Percentiles rank a stretch among this genome's conserved stretches.
phyloP scores from a whole-genome alignment of 2,888 invertebrate species.

The Herminia tarsipennalis region DNA sequence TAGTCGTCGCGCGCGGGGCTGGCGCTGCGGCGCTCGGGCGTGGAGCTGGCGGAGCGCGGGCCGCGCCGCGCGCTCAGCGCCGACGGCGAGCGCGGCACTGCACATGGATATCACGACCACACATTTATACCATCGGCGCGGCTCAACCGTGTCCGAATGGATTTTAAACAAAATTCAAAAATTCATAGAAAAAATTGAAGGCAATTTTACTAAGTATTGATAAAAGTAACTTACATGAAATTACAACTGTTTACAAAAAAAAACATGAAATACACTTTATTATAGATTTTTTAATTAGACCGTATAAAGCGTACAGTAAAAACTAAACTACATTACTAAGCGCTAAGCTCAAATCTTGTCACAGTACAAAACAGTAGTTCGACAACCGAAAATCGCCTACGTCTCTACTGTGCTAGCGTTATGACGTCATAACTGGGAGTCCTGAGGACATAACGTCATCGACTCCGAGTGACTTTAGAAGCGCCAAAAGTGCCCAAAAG shows the following conservation, averaged over 20 bases:
- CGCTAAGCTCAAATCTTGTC: conserved; percentile 23
- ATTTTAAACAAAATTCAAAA: too few relatives aligned
- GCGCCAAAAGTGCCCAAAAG: conserved; percentile 20
- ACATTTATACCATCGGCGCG: neutral
- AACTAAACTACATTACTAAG: conserved; percentile 8
- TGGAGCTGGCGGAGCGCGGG: conserved; percentile 59
- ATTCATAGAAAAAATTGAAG: too few relatives aligned
- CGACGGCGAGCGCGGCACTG: conserved; percentile 84
- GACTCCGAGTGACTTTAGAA: conserved; percentile 59
- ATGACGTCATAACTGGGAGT: conserved; percentile 57
- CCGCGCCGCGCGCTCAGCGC: conserved; percentile 52
- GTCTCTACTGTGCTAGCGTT: conserved; percentile 29
- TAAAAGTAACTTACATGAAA: conserved; percentile 18
- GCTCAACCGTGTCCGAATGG: too few relatives aligned
- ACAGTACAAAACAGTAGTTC: neutral
- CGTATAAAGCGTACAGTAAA: conserved; percentile 11
- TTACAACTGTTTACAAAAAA: conserved; percentile 8
- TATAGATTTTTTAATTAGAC: conserved; percentile 12
- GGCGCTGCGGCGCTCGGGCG: conserved; percentile 71
- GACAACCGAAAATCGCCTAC: neutral
- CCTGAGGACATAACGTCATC: conserved; percentile 78
- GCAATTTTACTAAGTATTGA: too few relatives aligned
- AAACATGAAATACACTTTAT: neutral
- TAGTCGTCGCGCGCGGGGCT: conserved; percentile 88
- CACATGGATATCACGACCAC: too few relatives aligned